Evolutionary conservation across 2,113 vertebrate species (phyloP).

Genomic region (Gobiocypris rarus): DNA sequence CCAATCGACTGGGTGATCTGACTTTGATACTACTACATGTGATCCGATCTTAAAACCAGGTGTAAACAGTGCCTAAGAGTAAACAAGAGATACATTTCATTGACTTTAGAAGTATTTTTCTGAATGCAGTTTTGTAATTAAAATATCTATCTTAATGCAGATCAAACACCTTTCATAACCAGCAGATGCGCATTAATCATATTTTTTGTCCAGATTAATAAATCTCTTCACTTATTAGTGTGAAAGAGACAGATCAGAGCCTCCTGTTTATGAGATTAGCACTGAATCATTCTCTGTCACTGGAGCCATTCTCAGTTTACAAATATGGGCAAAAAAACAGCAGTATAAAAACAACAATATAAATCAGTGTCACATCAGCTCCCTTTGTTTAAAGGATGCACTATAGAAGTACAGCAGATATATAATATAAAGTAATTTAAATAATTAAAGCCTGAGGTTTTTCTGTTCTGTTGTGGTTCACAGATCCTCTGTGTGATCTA

Average conservation of each 20-base stretch:
- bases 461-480: constrained; percentile 5
- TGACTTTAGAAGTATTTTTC: not conserved
- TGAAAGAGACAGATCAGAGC: not conserved
- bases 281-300: constrained; percentile 1
- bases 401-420: not conserved
- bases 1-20: too few relatives aligned
- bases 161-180: not conserved
- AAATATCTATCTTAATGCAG: too few relatives aligned
- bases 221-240: not conserved
- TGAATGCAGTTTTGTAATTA: not conserved
- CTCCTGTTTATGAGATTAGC: not conserved
- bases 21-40: too few relatives aligned
- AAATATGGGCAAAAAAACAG: not conserved
- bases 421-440: constrained; percentile 16
- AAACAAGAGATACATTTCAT: not conserved
- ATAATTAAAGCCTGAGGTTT: constrained; percentile 13
- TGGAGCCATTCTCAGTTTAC: not conserved
- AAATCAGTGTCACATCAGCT: not conserved
- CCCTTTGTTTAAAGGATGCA: not conserved
- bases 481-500: constrained; percentile 37
- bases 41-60: too few relatives aligned
- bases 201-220: constrained; percentile 1
- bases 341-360: constrained; percentile 19
- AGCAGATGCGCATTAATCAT: not conserved
- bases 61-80: not conserved